Evolutionary conservation across 2,888 invertebrate genomes (phyloP).

Genomic region (Atherix ibis): DNA sequence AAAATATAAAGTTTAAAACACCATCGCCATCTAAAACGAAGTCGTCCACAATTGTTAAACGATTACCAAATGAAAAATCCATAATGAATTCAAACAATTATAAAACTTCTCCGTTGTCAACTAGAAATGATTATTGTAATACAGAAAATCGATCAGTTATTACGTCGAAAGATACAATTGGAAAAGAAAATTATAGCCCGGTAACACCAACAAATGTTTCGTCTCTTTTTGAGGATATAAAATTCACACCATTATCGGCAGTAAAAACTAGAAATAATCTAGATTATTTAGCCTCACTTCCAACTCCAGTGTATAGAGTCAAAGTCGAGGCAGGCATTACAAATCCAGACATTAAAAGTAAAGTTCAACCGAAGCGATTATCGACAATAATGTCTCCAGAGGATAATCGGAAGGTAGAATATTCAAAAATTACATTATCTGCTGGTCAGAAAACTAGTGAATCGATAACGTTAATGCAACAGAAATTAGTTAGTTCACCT

Average conservation of each 20-base stretch:
- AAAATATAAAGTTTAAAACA: conserved; percentile 26
- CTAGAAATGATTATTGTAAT: too few species aligned
- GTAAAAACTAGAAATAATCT: conserved; percentile 11
- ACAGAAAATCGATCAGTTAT: too few species aligned
- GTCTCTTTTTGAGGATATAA: conserved; percentile 24
- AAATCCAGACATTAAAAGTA: not conserved
- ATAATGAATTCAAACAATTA: too few species aligned
- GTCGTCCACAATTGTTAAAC: too few species aligned
- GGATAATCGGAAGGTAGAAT: too few species aligned
- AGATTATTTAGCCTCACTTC: conserved; percentile 23
- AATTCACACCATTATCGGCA: conserved; percentile 25
- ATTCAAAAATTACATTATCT: too few species aligned
- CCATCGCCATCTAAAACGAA: conserved; percentile 19
- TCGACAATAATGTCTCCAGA: not conserved
- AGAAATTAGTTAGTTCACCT: too few species aligned
- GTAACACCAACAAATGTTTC: conserved; percentile 27
- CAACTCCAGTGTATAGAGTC: conserved; percentile 21
- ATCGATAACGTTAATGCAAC: too few species aligned
- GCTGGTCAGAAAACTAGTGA: not conserved
- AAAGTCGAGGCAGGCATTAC: too few species aligned
- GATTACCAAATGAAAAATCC: too few species aligned
- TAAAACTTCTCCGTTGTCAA: too few species aligned
- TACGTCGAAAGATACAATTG: too few species aligned
- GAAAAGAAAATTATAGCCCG: conserved; percentile 35
- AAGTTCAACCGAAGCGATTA: not conserved